phyloP scores from a whole-genome alignment of 2,888 invertebrate species.

The Anaspis maculata region DNA sequence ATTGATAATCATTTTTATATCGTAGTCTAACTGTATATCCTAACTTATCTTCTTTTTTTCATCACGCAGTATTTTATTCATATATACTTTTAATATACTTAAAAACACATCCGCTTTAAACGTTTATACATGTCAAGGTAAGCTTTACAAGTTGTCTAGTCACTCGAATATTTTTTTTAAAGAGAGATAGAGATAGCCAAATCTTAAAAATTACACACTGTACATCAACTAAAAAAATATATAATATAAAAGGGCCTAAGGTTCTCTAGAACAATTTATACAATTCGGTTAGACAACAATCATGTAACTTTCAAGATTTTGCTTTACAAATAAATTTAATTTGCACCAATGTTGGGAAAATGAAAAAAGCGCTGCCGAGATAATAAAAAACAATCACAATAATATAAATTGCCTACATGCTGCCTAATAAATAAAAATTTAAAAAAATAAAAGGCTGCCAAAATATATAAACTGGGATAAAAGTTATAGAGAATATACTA shows the following conservation, averaged over 20 bases:
- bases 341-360: slow-evolving; percentile 36
- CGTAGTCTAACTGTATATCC: slow-evolving; percentile 42
- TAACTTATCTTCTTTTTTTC: slow-evolving; percentile 40
- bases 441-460: too few relatives aligned
- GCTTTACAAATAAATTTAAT: slow-evolving; percentile 15
- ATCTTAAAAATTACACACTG: slow-evolving; percentile 26
- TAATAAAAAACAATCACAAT: too few relatives aligned
- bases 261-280: too few relatives aligned
- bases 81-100: slow-evolving; percentile 41
- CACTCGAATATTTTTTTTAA: too few relatives aligned
- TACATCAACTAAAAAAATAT: slow-evolving; percentile 39
- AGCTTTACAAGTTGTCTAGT: slow-evolving; percentile 40
- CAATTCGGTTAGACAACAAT: slow-evolving; percentile 23
- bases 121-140: slow-evolving; percentile 39
- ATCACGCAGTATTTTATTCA: slow-evolving; percentile 41
- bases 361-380: slow-evolving; percentile 16
- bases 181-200: slow-evolving; percentile 11
- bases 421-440: slow-evolving; percentile 19
- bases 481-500: slow-evolving; percentile 28
- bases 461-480: slow-evolving; percentile 21
- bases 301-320: slow-evolving; percentile 21
- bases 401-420: too few relatives aligned
- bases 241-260: slow-evolving; percentile 12
- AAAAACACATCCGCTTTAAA: slow-evolving; percentile 42
- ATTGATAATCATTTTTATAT: slow-evolving; percentile 43